Evolutionary conservation across 2,888 invertebrate genomes (phyloP).

Genomic region (Aleiodes testaceus): DNA sequence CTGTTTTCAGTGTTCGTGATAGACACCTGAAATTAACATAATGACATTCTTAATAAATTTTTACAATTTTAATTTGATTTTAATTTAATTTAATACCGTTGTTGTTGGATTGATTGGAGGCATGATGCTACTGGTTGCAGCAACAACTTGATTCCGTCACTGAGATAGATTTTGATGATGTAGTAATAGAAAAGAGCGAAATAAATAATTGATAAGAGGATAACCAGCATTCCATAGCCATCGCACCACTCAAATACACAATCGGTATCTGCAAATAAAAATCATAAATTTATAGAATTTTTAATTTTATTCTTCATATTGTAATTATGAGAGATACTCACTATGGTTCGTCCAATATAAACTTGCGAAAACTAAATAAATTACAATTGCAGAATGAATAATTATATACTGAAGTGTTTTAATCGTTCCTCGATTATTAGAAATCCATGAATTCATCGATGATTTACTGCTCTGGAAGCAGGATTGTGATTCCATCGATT

Average conservation of each 20-base stretch:
- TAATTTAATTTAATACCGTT: constrained; percentile 45
- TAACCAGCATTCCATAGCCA: constrained; percentile 83
- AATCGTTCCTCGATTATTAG: constrained; percentile 48
- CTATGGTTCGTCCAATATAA: constrained; percentile 61
- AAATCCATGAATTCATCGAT: constrained; percentile 49
- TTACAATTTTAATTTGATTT: no score
- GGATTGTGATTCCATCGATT: constrained; percentile 31
- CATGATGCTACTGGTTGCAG: constrained; percentile 47
- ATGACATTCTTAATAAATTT: neutral
- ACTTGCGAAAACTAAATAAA: constrained; percentile 62
- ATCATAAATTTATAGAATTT: constrained; percentile 3
- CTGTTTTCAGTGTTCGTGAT: constrained; percentile 61
- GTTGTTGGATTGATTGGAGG: constrained; percentile 37
- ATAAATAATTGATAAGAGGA: constrained; percentile 78
- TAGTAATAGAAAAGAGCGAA: constrained; percentile 79
- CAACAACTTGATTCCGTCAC: constrained; percentile 69
- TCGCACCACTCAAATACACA: constrained; percentile 74
- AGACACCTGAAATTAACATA: constrained; percentile 73
- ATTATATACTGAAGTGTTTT: constrained; percentile 49
- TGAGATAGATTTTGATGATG: constrained; percentile 76
- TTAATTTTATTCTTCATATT: neutral
- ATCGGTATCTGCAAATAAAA: constrained; percentile 51
- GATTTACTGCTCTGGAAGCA: constrained; percentile 38
- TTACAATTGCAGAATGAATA: constrained; percentile 57
- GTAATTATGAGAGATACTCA: constrained; percentile 47